A percentile compares a stretch with the other conserved stretches of the same genome.
Evolutionary conservation across 2,888 invertebrate species (phyloP).

Genomic region (Pogonocherus hispidulus): DNA sequence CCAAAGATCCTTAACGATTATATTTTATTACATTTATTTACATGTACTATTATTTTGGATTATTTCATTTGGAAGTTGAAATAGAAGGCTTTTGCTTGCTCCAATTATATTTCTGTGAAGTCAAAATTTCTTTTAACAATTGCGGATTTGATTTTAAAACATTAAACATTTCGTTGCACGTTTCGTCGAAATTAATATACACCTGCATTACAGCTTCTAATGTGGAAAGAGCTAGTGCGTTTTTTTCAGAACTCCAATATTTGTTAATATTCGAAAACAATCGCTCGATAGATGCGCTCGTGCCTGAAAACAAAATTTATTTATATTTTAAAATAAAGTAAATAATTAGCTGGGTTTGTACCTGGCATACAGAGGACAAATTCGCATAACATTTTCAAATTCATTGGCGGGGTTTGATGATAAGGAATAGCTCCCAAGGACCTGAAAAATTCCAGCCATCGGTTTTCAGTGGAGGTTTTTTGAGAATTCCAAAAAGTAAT

Average conservation of each 20-base stretch:
- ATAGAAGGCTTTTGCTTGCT: no score
- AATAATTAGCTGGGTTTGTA: no score
- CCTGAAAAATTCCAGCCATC: background rate
- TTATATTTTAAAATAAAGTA: no score
- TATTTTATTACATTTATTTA: no score
- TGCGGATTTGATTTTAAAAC: background rate
- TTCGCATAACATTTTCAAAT: slow-evolving; percentile 5
- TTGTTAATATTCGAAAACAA: slow-evolving; percentile 3
- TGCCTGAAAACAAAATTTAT: background rate
- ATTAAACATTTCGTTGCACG: slow-evolving; percentile 1
- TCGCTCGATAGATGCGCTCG: background rate
- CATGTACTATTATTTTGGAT: no score
- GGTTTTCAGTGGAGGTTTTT: background rate
- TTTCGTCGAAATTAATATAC: background rate
- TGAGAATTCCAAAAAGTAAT: background rate
- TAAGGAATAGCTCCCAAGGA: background rate
- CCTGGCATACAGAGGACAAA: slow-evolving; percentile 6
- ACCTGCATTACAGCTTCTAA: slow-evolving; percentile 13
- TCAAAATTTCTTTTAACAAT: background rate
- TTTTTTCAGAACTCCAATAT: slow-evolving; percentile 14
- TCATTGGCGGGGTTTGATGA: background rate
- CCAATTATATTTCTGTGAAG: background rate
- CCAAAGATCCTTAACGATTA: no score
- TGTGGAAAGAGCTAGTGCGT: background rate
- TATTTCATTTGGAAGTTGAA: no score